Conservation (phyloP, 2,797 vertebrate genomes). For the Clarias laeviceps region DNA sequence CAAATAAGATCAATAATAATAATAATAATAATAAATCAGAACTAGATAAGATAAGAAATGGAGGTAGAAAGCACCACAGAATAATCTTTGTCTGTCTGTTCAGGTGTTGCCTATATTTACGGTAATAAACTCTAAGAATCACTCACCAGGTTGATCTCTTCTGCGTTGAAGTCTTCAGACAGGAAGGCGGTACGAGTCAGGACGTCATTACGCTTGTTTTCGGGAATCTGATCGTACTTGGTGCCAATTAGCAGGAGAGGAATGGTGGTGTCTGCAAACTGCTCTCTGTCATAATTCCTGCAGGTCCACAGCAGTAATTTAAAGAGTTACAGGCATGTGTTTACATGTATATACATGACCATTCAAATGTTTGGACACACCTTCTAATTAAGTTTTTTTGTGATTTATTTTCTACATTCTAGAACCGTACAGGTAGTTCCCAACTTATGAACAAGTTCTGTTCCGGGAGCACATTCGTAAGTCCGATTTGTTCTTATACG, state of each 20-base stretch:
- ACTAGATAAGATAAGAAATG: background rate
- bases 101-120: background rate
- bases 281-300: slow-evolving; percentile 94
- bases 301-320: background rate
- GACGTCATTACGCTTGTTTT: slow-evolving; percentile 90
- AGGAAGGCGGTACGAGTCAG: slow-evolving; percentile 91
- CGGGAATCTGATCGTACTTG: slow-evolving; percentile 96
- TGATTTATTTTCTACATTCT: no score
- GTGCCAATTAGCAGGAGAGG: slow-evolving; percentile 95
- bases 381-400: no score
- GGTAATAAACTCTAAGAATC: background rate
- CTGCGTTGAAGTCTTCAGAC: slow-evolving; percentile 96
- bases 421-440: no score
- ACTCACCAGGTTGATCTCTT: slow-evolving; percentile 95
- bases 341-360: no score
- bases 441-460: no score
- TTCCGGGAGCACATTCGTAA: no score
- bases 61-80: background rate
- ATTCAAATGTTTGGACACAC: no score
- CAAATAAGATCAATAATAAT: background rate
- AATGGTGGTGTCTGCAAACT: slow-evolving; percentile 94
- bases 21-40: background rate
- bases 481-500: no score
- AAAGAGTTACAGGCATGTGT: background rate
- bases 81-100: background rate